These are phyloP conservation scores for Anastrepha ludens DNA, from an alignment of 1,140 invertebrate genomes.

Conservation along the genomic window DNA sequence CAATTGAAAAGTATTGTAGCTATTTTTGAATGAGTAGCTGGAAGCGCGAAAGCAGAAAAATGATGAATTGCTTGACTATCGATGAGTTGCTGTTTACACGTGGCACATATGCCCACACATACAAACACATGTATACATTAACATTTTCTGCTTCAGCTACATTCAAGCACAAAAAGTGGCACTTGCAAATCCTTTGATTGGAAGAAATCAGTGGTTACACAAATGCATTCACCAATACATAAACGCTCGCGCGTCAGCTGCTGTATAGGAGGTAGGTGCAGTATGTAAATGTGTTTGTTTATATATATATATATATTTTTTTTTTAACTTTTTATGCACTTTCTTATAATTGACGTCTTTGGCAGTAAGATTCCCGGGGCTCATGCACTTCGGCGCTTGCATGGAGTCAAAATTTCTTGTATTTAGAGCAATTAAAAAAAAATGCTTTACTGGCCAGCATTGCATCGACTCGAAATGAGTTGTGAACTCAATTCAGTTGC, in stretches of 20 bases:
- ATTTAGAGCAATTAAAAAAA: background rate
- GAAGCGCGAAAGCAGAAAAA: slow-evolving; percentile 2
- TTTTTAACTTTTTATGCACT: background rate
- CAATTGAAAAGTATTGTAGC: background rate
- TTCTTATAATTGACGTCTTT: slow-evolving; percentile 17
- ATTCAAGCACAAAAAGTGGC: background rate
- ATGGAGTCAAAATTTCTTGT: background rate
- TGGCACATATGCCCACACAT: background rate
- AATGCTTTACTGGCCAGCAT: too few species aligned
- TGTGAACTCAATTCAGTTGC: slow-evolving; percentile 24
- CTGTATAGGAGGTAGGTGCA: too few species aligned
- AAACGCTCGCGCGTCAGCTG: background rate
- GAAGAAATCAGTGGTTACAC: background rate
- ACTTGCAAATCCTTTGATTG: slow-evolving; percentile 14
- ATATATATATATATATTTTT: background rate
- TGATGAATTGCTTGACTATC: slow-evolving; percentile 29
- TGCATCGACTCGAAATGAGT: background rate
- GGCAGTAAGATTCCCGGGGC: background rate
- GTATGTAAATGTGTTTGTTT: background rate
- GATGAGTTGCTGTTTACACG: background rate
- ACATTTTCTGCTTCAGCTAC: too few species aligned
- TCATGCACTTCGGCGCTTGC: background rate
- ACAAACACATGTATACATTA: background rate
- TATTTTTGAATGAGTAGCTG: slow-evolving; percentile 18
- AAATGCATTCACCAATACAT: background rate